These are phyloP conservation scores for Temnothorax longispinosus DNA, from an alignment of 1,140 invertebrate genomes.

Conservation along the genomic window DNA sequence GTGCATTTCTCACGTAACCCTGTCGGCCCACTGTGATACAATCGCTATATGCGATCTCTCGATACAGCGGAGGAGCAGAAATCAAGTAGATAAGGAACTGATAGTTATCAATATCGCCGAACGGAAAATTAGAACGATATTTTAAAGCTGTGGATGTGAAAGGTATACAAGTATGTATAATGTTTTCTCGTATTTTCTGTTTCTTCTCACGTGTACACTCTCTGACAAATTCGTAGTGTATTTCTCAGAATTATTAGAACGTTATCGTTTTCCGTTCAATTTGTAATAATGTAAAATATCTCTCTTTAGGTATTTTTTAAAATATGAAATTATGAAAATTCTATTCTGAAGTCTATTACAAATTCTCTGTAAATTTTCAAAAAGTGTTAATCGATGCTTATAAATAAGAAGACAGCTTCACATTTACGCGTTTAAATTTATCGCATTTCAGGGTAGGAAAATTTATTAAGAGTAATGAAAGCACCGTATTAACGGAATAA, in stretches of 20 bases:
- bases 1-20: slow-evolving; percentile 25
- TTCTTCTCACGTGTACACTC: not conserved
- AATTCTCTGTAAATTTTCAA: slow-evolving; percentile 2
- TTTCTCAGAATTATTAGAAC: not conserved
- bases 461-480: slow-evolving; percentile 37
- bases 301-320: not conserved
- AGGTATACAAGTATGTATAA: not conserved
- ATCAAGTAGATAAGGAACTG: slow-evolving; percentile 22
- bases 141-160: not conserved
- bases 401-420: not conserved
- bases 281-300: not conserved
- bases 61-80: not conserved
- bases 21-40: slow-evolving; percentile 49
- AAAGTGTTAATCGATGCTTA: slow-evolving; percentile 9
- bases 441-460: not conserved
- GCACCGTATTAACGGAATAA: slow-evolving; percentile 16
- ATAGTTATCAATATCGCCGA: slow-evolving; percentile 29
- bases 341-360: not conserved
- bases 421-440: slow-evolving; percentile 27
- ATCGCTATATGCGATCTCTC: slow-evolving; percentile 60
- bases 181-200: not conserved
- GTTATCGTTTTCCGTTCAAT: not conserved
- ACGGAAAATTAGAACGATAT: slow-evolving; percentile 23
- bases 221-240: not conserved
- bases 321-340: not conserved